phyloP scores from a whole-genome alignment of 1,140 invertebrate genomes.

The Potamilus streckersoni region DNA sequence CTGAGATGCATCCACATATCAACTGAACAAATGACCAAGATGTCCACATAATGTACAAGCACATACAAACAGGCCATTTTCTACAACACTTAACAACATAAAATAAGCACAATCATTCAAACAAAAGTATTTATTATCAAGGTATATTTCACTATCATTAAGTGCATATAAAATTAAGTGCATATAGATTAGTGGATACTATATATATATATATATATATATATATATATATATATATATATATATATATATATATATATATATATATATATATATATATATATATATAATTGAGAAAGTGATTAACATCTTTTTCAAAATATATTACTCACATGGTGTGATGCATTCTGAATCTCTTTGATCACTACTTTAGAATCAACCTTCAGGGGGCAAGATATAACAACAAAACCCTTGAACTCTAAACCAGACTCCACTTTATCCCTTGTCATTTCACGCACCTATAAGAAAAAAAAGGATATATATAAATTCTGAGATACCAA shows the following conservation, averaged over 20 bases:
- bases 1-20: too few species aligned
- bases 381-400: conserved; percentile 98
- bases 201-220: conserved; percentile 2
- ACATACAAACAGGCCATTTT: too few species aligned
- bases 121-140: too few species aligned
- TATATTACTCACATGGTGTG: conserved; percentile 78
- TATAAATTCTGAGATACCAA: too few species aligned
- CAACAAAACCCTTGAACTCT: conserved; percentile 96
- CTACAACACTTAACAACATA: too few species aligned
- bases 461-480: conserved; percentile 4
- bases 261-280: neutral
- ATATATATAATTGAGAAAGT: neutral
- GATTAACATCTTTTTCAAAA: neutral
- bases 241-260: neutral
- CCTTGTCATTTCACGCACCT: conserved; percentile 83
- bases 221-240: conserved; percentile 1
- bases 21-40: too few species aligned
- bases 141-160: too few species aligned
- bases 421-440: conserved; percentile 90
- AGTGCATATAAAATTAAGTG: too few species aligned
- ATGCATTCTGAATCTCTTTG: conserved; percentile 90
- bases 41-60: too few species aligned
- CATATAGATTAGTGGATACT: too few species aligned
- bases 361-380: conserved; percentile 93
- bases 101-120: too few species aligned